Conservation (phyloP, 2,797 vertebrate species). For the Phataginus tetradactyla region DNA sequence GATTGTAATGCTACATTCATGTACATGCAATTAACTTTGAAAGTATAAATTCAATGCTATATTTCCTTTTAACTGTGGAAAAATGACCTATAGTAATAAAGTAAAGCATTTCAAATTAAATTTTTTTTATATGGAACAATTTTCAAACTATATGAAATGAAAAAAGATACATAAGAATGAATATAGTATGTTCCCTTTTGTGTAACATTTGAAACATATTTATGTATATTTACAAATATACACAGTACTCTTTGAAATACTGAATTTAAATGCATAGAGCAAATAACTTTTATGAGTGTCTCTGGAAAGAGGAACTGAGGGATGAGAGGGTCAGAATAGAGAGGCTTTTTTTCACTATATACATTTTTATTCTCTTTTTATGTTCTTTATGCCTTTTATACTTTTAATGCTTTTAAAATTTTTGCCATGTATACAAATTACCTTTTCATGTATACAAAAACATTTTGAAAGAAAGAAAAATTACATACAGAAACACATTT, state of each 20-base stretch:
- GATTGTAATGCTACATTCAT: slow-evolving; percentile 3
- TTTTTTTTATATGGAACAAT: not conserved
- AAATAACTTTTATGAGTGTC: not conserved
- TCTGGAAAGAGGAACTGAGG: not conserved
- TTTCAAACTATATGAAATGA: slow-evolving; percentile 45
- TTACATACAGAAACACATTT: slow-evolving; percentile 3
- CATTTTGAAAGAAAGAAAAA: slow-evolving; percentile 41
- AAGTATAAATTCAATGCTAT: not conserved
- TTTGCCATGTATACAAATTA: not conserved
- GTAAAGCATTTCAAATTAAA: slow-evolving; percentile 13
- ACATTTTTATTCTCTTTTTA: not conserved
- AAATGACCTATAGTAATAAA: slow-evolving; percentile 29
- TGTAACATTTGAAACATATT: not conserved
- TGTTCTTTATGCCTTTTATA: not conserved
- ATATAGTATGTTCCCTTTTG: not conserved
- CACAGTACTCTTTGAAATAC: not conserved
- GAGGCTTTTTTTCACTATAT: not conserved
- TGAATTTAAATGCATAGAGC: not conserved
- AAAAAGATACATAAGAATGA: slow-evolving; percentile 1
- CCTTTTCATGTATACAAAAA: not conserved
- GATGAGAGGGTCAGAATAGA: not conserved
- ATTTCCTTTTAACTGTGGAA: slow-evolving; percentile 27
- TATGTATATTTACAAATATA: not conserved
- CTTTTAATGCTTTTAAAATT: not conserved
- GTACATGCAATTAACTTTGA: not conserved